Base-by-base conservation (phyloP, 2,797 vertebrate genomes). In the Coreius guichenoti region DNA sequence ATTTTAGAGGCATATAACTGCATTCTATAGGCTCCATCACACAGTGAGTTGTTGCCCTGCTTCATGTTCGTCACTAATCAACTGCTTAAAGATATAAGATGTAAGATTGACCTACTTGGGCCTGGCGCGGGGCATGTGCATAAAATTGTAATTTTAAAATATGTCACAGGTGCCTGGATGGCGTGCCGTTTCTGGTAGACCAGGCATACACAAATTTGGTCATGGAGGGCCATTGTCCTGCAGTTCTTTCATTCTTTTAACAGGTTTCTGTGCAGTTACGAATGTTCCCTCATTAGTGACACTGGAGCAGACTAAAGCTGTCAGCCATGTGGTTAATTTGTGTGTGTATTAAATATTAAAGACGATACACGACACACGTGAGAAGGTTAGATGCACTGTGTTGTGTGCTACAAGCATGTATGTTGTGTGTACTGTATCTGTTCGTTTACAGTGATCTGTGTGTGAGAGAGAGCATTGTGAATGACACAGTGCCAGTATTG, bases 281-380 rank as follows among this genome's bases (percentile, higher is more conserved):
- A 33, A 69, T 19, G 14, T 69, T 81, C 31, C 63, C 79, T 68
- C 23, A 69, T 19, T 26, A 70, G 65, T 72, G 31, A 58, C 51
- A 45, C 23, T 58, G 75, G 54, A 58, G 51, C 54, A 77, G 49
- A 29, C 14, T 69, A n/a, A 69, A 36, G 61, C 67, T 23, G 51
- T 58, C 33, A 81, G n/a, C 33, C 33, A 29, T 58, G 58, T 21
- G 68, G 16, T 43, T 58, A 58, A 54, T 81, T 45, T 23, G 68
- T 72, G 80, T 72, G 2, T 45, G 31, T 43, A 82, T 81, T 43
- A 81, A 81, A 72, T 72, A 81, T 82, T 82, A 47, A 82, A 61
- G 68, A 58, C 0, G 68, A 26, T 69, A 31, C 49, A 73, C 13
- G 68, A 54, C 80, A 61, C 49, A 61, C 12, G 0, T 72, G 68